phyloP scores from a whole-genome alignment of 2,888 invertebrate genomes.

The Temnothorax unifasciatus region DNA sequence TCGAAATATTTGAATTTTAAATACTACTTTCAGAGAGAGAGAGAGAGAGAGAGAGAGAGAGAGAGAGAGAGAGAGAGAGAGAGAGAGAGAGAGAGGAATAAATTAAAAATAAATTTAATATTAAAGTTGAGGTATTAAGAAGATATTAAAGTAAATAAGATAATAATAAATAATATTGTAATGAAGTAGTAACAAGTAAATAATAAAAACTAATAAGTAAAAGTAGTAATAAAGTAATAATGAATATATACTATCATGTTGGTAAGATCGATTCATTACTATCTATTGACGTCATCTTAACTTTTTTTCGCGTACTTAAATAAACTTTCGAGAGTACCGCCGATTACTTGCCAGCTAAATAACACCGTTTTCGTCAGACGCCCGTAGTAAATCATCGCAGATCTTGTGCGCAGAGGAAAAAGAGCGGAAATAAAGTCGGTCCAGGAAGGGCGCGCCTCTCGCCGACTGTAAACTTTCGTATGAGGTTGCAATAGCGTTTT shows the following conservation, averaged over 20 bases:
- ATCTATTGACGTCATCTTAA: neutral
- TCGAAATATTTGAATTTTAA: neutral
- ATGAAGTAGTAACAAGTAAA: no score
- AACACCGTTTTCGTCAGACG: conserved; percentile 32
- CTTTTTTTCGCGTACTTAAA: neutral
- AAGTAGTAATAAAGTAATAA: no score
- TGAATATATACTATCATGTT: neutral
- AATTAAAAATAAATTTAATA: neutral
- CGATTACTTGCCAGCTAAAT: conserved; percentile 11
- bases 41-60: no score
- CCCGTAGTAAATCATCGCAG: conserved; percentile 31
- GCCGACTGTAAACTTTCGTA: conserved; percentile 67
- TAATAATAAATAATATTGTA: neutral
- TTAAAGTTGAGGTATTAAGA: neutral
- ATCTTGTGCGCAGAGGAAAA: conserved; percentile 38
- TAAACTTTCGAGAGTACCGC: neutral
- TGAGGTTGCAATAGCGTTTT: conserved; percentile 66
- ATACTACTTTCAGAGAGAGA: neutral
- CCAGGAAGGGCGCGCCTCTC: conserved; percentile 13
- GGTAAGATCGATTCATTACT: neutral
- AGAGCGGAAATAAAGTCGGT: conserved; percentile 44
- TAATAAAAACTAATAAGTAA: no score
- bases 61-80: no score
- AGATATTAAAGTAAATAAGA: neutral
- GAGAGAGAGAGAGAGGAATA: no score